Evolutionary conservation across 2,797 vertebrate species (phyloP).

Genomic region (Neostethus bicornis): DNA sequence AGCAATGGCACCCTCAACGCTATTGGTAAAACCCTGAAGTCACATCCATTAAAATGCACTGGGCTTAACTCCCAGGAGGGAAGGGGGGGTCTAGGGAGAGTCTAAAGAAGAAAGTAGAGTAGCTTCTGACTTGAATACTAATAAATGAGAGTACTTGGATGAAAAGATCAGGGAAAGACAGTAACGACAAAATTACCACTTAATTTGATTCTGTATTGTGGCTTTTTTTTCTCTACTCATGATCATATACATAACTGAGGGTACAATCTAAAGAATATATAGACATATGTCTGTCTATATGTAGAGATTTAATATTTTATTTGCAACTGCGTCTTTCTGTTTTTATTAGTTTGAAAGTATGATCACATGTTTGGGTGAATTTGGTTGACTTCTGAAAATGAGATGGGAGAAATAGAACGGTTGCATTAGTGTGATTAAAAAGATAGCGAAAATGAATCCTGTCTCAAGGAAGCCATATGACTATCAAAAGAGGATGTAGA

Average conservation of each 20-base stretch:
- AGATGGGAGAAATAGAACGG: constrained; percentile 16
- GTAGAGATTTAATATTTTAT: constrained; percentile 45
- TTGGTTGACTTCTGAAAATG: constrained; percentile 41
- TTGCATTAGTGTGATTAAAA: constrained; percentile 82
- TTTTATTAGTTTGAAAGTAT: constrained; percentile 37
- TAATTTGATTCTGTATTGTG: constrained; percentile 72
- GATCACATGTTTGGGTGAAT: constrained; percentile 2
- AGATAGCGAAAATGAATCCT: constrained; percentile 78
- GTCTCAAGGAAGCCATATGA: constrained; percentile 66
- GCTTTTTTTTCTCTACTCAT: constrained; percentile 48
- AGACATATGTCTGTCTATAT: constrained; percentile 25
- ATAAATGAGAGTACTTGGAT: constrained; percentile 70
- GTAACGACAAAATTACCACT: constrained; percentile 66
- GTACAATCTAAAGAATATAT: constrained; percentile 2
- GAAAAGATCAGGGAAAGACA: constrained; percentile 23
- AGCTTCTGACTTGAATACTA: constrained; percentile 71
- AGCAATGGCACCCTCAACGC: constrained; percentile 50
- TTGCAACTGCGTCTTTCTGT: constrained; percentile 54
- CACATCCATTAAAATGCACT: constrained; percentile 75
- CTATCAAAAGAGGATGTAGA: constrained; percentile 64
- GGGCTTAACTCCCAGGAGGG: constrained; percentile 65
- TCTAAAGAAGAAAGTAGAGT: constrained; percentile 59
- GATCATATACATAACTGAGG: constrained; percentile 16
- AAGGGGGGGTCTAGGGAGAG: constrained; percentile 41
- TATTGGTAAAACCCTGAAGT: constrained; percentile 59